Evolutionary conservation across 2,113 vertebrate genomes (phyloP).

Genomic region (Hemibagrus wyckioides): DNA sequence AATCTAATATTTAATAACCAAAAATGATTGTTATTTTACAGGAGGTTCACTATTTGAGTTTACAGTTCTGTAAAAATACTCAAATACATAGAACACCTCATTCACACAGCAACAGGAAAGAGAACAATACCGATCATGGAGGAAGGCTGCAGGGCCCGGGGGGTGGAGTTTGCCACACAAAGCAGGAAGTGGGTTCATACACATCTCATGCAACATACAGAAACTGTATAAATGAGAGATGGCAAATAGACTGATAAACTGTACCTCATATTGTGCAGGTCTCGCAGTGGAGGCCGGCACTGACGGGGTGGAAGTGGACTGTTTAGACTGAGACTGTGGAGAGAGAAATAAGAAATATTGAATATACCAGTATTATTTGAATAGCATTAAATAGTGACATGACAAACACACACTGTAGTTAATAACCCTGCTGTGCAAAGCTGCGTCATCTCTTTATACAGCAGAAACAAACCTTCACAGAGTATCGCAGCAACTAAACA

Average conservation of each 20-base stretch:
- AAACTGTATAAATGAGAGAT: background rate
- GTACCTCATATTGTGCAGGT: constrained; percentile 73
- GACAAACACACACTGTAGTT: background rate
- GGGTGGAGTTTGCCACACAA: background rate
- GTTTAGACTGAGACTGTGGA: constrained; percentile 68
- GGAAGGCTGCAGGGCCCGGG: background rate
- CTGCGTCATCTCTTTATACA: too few relatives aligned
- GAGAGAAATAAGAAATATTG: background rate
- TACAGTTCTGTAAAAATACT: background rate
- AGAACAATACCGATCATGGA: constrained; percentile 5
- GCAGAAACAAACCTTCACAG: background rate
- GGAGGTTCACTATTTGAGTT: background rate
- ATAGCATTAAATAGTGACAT: background rate
- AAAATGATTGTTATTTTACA: too few relatives aligned
- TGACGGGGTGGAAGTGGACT: constrained; percentile 63
- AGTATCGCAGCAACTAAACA: background rate
- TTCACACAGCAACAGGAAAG: constrained; percentile 4
- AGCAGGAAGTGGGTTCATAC: background rate
- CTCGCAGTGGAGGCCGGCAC: constrained; percentile 66
- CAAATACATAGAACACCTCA: background rate
- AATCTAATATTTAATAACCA: background rate
- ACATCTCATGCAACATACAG: background rate
- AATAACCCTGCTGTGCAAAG: background rate
- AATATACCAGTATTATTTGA: background rate
- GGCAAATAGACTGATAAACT: background rate